Percentiles rank a stretch among this genome's conserved stretches.
Conservation (phyloP, 2,888 invertebrate genomes). For the Aplocera efformata region DNA sequence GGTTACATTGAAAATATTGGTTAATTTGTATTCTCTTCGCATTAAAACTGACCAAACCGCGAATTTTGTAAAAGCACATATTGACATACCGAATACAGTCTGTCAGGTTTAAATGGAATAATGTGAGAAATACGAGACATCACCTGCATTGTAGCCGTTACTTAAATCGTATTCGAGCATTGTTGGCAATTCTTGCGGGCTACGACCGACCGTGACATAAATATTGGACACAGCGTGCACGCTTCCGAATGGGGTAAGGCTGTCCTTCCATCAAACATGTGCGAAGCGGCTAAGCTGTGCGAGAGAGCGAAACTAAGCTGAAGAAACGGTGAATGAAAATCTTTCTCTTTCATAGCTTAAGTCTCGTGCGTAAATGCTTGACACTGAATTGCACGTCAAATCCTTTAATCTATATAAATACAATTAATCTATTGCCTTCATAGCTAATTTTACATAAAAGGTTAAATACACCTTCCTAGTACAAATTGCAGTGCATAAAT, state of each 20-base stretch:
- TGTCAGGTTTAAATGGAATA: conserved; percentile 57
- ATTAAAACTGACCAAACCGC: conserved; percentile 23
- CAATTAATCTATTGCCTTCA: too few species aligned
- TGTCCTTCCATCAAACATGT: too few species aligned
- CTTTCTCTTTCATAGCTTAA: too few species aligned
- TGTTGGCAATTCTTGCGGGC: conserved; percentile 61
- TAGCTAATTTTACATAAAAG: too few species aligned
- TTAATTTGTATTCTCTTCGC: conserved; percentile 21
- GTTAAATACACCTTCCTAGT: conserved; percentile 47
- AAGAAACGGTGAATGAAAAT: too few species aligned
- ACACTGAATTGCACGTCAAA: too few species aligned
- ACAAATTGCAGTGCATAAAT: conserved; percentile 65
- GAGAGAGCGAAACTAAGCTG: conserved; percentile 33
- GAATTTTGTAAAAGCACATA: conserved; percentile 37
- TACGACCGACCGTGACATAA: conserved; percentile 60
- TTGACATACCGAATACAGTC: conserved; percentile 44
- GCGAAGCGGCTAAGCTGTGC: conserved; percentile 20
- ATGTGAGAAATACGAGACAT: conserved; percentile 62
- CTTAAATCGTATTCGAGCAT: conserved; percentile 69
- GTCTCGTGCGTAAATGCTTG: too few species aligned
- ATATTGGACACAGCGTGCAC: conserved; percentile 64
- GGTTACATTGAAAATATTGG: conserved; percentile 20
- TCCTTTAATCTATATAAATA: too few species aligned
- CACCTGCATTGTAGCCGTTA: conserved; percentile 58
- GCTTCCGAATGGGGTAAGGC: conserved; percentile 50